phyloP scores from a whole-genome alignment of 2,797 vertebrate species.

The Megaceryle alcyon region DNA sequence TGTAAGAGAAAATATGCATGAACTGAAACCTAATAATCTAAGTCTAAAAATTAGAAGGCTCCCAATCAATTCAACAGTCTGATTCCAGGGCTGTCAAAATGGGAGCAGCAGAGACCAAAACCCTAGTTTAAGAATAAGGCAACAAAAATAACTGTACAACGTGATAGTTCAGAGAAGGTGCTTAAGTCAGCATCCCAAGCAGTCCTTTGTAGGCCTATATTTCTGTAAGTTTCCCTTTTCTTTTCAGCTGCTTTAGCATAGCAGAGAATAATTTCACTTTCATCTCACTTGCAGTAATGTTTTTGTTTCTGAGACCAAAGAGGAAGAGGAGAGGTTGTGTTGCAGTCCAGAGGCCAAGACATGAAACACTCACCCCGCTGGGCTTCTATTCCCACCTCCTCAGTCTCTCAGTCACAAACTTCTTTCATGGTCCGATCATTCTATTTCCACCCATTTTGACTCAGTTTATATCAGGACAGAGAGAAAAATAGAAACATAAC shows the following conservation, averaged over 20 bases:
- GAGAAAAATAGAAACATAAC: not conserved
- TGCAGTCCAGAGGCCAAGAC: not conserved
- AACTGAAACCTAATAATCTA: not conserved
- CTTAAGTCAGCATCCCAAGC: not conserved
- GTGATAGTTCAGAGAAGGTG: not conserved
- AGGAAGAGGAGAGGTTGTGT: not conserved
- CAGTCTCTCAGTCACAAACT: not conserved
- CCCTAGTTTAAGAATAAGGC: not conserved
- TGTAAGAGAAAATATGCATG: not conserved
- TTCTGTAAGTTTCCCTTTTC: not conserved
- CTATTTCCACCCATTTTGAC: not conserved
- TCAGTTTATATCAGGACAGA: not conserved
- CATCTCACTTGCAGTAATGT: not conserved
- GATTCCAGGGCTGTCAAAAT: not conserved
- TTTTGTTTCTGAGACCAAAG: not conserved
- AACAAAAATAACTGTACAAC: not conserved
- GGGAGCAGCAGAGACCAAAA: not conserved
- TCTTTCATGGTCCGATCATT: not conserved
- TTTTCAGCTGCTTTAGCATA: not conserved
- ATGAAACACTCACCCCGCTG: accelerated
- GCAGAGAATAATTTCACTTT: not conserved
- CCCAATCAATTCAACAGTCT: not conserved
- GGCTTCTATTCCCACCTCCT: not conserved
- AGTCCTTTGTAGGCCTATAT: not conserved
- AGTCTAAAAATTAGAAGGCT: not conserved